Evolutionary conservation across 1,140 invertebrate species (phyloP), one percentile per base, ranked within the genome.

Genomic region (Liolophura sinensis): DNA sequence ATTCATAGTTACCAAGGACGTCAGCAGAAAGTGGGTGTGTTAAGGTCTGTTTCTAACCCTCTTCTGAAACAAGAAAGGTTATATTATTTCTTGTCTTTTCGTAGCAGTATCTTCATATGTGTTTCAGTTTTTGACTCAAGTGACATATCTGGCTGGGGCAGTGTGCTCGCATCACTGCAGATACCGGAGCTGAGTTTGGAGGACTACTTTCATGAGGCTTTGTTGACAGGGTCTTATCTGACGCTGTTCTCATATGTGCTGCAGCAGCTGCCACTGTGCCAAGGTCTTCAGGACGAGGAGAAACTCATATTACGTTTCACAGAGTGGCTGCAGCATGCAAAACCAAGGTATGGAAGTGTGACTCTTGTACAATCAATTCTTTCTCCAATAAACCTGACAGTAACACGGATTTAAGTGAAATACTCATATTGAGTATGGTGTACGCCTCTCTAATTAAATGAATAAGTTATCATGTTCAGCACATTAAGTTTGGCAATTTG

Each of bases 121-220:
- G 18, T 57, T 27, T 7, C 64, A 67, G 68, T 62, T 47, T 61
- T 63, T 16, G 52, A 40, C 5, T 22, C 40, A 22, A 63, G 31
- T 4, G 65, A 68, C 18, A 24, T 22, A 16, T 52, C 65, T 50
- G 73, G 76, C 48, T 84, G 82, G 82, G 70, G 64, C 54, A 72
- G 67, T 48, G 67, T 81, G n/a, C 71, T 84, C 54, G 65, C 73
- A 5, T 71, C 77, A 9, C 67, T 83, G 46, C 76, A 81, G 51
- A 70, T 82, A 7, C 82, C 83, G 15, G 81, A 83, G 66, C 63
- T 80, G 62, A 75, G 77, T 60, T 64, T 75, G 40, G 70, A 68
- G 12, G 76, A 81, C 20, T 84, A 80, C 60, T 61, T 83, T 16
- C 56, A 68, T 15, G 74, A 77, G n/a, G 73, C 75, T 20, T 56